Evolutionary conservation across 2,113 vertebrate species (phyloP), one percentile per base, ranked within the genome.

Genomic region (Lepus americanus): DNA sequence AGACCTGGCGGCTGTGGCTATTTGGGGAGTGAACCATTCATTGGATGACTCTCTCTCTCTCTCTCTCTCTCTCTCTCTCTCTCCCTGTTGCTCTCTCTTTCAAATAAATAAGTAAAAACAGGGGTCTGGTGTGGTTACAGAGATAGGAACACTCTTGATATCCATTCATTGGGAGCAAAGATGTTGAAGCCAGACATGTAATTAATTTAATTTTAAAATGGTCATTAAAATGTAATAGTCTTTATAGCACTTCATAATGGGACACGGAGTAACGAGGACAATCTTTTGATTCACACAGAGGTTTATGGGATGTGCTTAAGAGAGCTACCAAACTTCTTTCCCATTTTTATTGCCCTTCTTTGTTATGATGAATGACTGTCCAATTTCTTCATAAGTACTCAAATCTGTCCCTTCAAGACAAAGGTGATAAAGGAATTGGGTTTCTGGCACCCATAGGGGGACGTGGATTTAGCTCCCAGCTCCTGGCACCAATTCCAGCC

Each of bases 121-220:
- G 44, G 36, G 72, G 33, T n/a, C 27, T 72, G 31, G 9, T 31
- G 17, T 64, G 51, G 23, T 72, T 39, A 67, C 23, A 72, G 78
- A 86, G 49, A 55, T 1, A 84, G 78, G 90, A 44, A 3, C 64
- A 77, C 33, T 74, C 17, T 70, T 69, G 64, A 12, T 53, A 29
- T 36, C 86, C 49, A 39, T 61, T 74, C 16, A 70, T n/a, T 55
- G 2, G 19, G 29, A 84, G 89, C 77, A 49, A 63, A 83, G 72
- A 66, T 4, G 76, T 25, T 31, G 74, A 78, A 85, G 39, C 13
- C 82, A 93, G 59, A 88, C 0, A 16, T 12, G 10, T 33, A 13
- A 39, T 20, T 73, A 69, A 33, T 61, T 97, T 72, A 27, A 74
- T 66, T 86, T 92, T 72, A 44, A 44, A 89, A 91, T 89, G 16